Evolutionary conservation across 2,888 invertebrate genomes (phyloP), one percentile per base, ranked within the genome.

Genomic region (Endotricha flammealis): DNA sequence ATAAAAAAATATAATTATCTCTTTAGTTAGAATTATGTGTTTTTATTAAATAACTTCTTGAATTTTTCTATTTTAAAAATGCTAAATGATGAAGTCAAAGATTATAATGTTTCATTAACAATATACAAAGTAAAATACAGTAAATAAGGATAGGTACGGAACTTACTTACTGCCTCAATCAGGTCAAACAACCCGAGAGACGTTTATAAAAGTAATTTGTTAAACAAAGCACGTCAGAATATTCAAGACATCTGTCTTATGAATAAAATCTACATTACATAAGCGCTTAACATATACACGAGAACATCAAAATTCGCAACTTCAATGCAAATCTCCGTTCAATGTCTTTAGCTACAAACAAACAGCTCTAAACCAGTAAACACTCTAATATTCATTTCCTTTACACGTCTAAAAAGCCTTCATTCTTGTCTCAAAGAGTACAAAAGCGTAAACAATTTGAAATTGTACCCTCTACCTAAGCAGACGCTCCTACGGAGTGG

Each of bases 401-500:
- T 46, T 47, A 48, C 46, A 41, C 41, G 33, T 42, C 46, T 41
- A 42, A 48, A n/a, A 42, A 57, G 57, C 48, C 54, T 44, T 60
- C 53, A 57, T 70, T 67, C 64, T 65, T 63, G 59, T 65, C 54
- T 65, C 61, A 57, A 73, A 57, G 53, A 68, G 69, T 64, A 73
- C 48, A 58, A 72, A 62, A 68, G 68, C 72, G 72, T 67, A 71
- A 71, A 73, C 72, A 72, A 75, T 74, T 76, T 70, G 60, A 66
- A 67, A 77, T 72, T 71, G 70, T 70, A 63, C 70, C 64, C 64
- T 61, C 56, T 56, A 64, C 64, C 65, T 68, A 64, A 73, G 60
- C 71, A 68, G 66, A 70, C 74, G 65, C 65, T 65, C 49, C 57
- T 60, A 64, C 68, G 63, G 57, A 76, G 78, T 78, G 67, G 74